Percentiles rank a stretch among this genome's conserved stretches.
phyloP scores from a whole-genome alignment of 2,113 vertebrate species.

The Agelaius phoeniceus region DNA sequence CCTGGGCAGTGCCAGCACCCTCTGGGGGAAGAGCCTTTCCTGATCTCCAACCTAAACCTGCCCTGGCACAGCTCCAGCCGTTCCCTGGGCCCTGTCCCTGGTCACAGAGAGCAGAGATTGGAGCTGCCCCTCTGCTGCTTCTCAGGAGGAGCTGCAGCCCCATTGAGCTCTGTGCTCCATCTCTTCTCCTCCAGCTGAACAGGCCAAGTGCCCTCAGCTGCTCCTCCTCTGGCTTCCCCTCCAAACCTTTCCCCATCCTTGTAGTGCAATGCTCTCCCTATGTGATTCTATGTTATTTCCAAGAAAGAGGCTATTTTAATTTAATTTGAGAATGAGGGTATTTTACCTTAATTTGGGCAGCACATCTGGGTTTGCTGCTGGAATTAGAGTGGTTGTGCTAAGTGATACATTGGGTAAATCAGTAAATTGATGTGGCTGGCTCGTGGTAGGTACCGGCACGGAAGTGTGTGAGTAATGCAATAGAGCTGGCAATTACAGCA shows the following conservation, averaged over 20 bases:
- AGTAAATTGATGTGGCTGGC: not conserved
- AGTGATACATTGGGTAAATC: not conserved
- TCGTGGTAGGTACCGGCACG: not conserved
- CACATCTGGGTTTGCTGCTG: slow-evolving; percentile 15
- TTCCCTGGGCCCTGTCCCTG: not conserved
- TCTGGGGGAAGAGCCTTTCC: not conserved
- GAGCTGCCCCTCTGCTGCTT: not conserved
- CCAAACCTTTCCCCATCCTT: not conserved
- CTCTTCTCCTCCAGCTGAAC: not conserved
- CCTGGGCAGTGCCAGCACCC: not conserved
- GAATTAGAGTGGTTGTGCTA: not conserved
- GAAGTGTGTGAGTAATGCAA: not conserved
- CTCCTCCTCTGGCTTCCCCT: not conserved
- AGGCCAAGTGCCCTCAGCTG: not conserved
- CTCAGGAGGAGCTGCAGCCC: not conserved
- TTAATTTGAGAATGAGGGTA: not conserved
- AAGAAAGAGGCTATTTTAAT: not conserved
- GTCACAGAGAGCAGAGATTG: fast-evolving
- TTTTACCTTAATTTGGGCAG: not conserved
- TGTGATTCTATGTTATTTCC: not conserved
- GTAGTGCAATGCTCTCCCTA: not conserved
- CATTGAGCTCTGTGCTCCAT: not conserved
- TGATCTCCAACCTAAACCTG: fast-evolving
- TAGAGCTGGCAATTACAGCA: slow-evolving; percentile 24
- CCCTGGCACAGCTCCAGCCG: fast-evolving